Conservation (phyloP, 2,888 invertebrate species). For the Stomorhina lunata region DNA sequence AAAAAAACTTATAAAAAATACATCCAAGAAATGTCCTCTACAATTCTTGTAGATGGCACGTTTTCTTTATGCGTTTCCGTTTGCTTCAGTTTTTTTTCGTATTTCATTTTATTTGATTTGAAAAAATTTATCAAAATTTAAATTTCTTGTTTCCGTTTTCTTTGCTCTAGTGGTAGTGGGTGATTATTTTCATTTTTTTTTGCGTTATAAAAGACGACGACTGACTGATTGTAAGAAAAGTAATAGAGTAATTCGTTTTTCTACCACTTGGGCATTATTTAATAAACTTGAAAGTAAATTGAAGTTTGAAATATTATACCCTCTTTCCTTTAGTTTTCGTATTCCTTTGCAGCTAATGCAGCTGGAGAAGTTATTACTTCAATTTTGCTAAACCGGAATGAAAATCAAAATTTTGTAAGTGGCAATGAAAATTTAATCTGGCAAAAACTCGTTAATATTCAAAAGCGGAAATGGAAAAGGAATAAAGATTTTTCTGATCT, state of each 20-base stretch:
- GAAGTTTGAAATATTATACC: constrained; percentile 49
- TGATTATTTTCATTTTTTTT: not conserved
- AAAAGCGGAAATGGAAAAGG: constrained; percentile 57
- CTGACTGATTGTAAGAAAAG: constrained; percentile 38
- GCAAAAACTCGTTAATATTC: constrained; percentile 55
- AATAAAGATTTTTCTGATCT: constrained; percentile 25
- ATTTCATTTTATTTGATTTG: constrained; percentile 58
- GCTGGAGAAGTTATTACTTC: not conserved
- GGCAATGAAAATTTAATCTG: constrained; percentile 59
- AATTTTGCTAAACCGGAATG: not conserved
- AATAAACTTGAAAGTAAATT: constrained; percentile 63
- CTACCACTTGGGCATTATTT: constrained; percentile 67
- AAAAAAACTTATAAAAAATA: not conserved
- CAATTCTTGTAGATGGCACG: constrained; percentile 56
- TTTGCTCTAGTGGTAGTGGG: constrained; percentile 1
- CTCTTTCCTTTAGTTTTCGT: not conserved
- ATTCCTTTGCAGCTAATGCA: constrained; percentile 4
- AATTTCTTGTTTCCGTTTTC: constrained; percentile 65
- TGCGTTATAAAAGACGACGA: not conserved
- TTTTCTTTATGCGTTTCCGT: constrained; percentile 61
- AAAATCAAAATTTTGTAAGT: constrained; percentile 48
- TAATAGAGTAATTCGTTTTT: constrained; percentile 65
- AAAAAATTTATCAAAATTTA: constrained; percentile 66
- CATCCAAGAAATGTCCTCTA: not conserved
- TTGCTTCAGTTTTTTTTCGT: constrained; percentile 7